phyloP scores from a whole-genome alignment of 2,113 vertebrate species.

The Vombatus ursinus region DNA sequence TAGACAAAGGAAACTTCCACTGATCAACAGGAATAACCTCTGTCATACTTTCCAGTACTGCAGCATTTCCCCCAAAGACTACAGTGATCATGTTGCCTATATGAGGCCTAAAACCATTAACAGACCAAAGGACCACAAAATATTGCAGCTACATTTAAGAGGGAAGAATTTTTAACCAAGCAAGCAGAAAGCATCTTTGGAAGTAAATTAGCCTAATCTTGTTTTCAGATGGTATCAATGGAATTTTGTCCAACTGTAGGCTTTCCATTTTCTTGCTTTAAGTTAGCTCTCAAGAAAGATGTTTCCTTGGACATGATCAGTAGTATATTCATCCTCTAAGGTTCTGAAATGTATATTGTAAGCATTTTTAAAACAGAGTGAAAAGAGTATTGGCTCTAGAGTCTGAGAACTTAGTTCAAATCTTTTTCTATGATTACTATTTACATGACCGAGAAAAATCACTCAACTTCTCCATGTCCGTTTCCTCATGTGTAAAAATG shows the following conservation, averaged over 20 bases:
- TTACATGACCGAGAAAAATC: neutral
- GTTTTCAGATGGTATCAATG: conserved; percentile 12
- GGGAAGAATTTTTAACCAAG: conserved; percentile 1
- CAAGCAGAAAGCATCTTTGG: conserved; percentile 25
- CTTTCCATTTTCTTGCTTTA: conserved; percentile 6
- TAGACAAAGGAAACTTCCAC: neutral
- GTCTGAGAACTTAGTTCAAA: neutral
- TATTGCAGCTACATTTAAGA: neutral
- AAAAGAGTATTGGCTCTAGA: neutral
- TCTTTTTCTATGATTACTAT: neutral
- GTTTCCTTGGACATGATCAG: neutral
- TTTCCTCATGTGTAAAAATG: neutral
- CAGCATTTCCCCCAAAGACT: neutral
- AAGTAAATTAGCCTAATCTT: conserved; percentile 14
- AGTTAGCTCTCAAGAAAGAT: conserved; percentile 18
- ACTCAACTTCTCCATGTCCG: neutral
- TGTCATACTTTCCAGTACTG: neutral
- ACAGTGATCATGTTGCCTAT: neutral
- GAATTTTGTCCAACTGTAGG: conserved; percentile 23
- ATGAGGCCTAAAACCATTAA: conserved; percentile 4
- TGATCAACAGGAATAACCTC: neutral
- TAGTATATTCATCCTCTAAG: conserved; percentile 5
- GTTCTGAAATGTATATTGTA: conserved; percentile 41
- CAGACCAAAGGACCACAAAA: neutral
- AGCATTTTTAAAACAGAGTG: neutral